Evolutionary conservation across 2,888 invertebrate genomes (phyloP), one percentile per base, ranked within the genome.

Genomic region (Acronicta psi): DNA sequence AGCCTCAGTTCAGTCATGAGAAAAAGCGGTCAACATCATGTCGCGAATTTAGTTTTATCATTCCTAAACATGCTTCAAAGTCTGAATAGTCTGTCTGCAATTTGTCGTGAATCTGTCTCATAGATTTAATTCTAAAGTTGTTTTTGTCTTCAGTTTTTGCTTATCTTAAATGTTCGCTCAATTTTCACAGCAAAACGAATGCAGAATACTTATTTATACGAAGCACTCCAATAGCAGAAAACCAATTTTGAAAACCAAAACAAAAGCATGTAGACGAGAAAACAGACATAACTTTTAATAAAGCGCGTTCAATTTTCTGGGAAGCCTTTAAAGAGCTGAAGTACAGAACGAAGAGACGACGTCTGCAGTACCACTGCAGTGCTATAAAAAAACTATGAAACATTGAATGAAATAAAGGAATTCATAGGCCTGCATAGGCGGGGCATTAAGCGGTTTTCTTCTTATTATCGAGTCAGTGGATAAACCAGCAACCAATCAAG

Each of bases 281-380:
- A 36, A 43, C 38, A 10, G 13, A 16, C 23, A 63, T 69, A 65
- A 69, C 17, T 69, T 65, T 63, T 51, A 56, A 63, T 56, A 66
- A 64, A 25, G 9, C 25, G 46, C 50, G 36, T 70, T 46, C 64
- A 66, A 66, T 64, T 66, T 69, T 57, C 70, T 44, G 3, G 31
- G 25, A 57, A 57, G 51, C 47, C 51, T 57, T 63, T 36, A 55
- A 56, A 57, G n/a, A 47, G n/a, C 51, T 34, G 31, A 46, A 51
- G 25, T 43, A 68, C 45, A 41, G 16, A 41, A 56, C 25, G 44
- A 40, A 37, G 55, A 53, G 43, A 49, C 61, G 47, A 40, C 4
- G 34, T 31, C 41, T 59, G 61, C 68, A 44, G 42, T 37, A 61
- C 45, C 38, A 63, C 23, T 65, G 56, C 64, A 49, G 62, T 62